Percentiles rank a stretch among this genome's conserved stretches.
These are phyloP conservation scores for Morinoia aosen DNA, from an alignment of 2,888 invertebrate genomes.

Conservation along the genomic window DNA sequence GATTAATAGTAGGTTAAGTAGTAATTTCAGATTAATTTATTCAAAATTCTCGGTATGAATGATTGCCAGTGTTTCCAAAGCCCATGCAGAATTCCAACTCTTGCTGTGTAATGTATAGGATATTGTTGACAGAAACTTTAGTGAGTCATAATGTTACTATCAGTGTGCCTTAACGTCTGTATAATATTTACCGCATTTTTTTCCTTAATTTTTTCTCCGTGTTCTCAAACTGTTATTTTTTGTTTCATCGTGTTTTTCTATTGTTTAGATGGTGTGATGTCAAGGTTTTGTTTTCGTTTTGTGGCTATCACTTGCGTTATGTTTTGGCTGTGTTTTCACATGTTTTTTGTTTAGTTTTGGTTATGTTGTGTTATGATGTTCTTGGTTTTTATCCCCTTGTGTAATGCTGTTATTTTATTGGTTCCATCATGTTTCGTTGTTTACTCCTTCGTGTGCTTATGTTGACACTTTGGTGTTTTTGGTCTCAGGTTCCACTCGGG, in stretches of 20 bases:
- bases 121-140: background rate
- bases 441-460: background rate
- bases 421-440: no score
- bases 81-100: background rate
- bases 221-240: background rate
- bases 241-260: no score
- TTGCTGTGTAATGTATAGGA: background rate
- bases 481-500: conserved; percentile 85
- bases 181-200: background rate
- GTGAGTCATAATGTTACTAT: background rate
- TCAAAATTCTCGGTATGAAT: background rate
- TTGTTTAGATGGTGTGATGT: no score
- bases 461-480: background rate
- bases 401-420: no score
- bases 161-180: background rate
- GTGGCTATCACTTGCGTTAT: no score
- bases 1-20: no score
- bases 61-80: background rate
- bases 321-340: no score
- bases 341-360: no score
- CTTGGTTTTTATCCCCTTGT: background rate
- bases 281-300: no score
- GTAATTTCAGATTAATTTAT: no score
- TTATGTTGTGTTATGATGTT: no score
- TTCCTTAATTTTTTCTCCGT: background rate